Evolutionary conservation across 1,140 invertebrate genomes (phyloP).

Genomic region (Spodoptera litura): DNA sequence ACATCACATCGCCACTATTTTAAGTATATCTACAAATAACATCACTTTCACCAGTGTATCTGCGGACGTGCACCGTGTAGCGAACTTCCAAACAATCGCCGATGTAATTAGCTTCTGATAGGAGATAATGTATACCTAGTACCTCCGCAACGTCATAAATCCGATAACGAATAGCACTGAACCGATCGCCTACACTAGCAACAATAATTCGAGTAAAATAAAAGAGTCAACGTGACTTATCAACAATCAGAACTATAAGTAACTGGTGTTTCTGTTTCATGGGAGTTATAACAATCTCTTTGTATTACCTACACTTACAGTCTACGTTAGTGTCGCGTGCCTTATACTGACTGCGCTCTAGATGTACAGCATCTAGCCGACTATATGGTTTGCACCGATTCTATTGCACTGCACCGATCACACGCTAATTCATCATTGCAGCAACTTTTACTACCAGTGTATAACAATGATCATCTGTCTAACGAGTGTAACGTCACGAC

Average conservation of each 20-base stretch:
- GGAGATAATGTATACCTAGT: constrained; percentile 63
- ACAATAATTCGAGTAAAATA: constrained; percentile 38
- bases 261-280: constrained; percentile 21
- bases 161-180: constrained; percentile 66
- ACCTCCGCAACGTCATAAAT: constrained; percentile 67
- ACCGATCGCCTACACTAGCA: constrained; percentile 35
- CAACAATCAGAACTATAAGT: constrained; percentile 31
- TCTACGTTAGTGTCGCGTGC: neutral
- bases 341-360: constrained; percentile 3
- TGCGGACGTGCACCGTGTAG: constrained; percentile 74
- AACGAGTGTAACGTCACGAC: neutral
- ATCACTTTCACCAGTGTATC: constrained; percentile 60
- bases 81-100: constrained; percentile 65
- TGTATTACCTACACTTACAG: neutral
- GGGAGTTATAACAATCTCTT: constrained; percentile 34
- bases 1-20: constrained; percentile 61
- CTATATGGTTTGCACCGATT: constrained; percentile 7
- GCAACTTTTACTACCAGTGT: neutral
- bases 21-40: constrained; percentile 41
- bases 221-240: constrained; percentile 45
- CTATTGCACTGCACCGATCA: constrained; percentile 18
- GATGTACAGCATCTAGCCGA: neutral
- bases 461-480: constrained; percentile 9
- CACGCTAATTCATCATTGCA: constrained; percentile 36
- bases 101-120: constrained; percentile 74